phyloP scores from a whole-genome alignment of 2,888 invertebrate species.

The Philereme vetulata region DNA sequence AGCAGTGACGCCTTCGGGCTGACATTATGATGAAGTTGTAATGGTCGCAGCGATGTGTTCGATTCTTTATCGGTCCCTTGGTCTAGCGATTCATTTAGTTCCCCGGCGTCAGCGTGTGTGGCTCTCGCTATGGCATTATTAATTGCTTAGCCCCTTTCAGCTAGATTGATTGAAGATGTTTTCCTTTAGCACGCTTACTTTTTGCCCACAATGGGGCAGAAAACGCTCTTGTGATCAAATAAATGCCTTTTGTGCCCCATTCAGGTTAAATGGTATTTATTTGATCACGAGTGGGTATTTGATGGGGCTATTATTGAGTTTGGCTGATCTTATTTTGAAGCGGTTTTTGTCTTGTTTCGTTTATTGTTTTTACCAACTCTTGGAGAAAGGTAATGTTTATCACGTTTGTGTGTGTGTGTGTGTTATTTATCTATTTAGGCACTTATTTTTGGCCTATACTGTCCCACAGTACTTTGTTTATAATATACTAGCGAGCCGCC shows the following conservation, averaged over 20 bases:
- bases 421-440: too few relatives aligned
- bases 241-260: conserved; percentile 1
- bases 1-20: too few relatives aligned
- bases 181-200: conserved; percentile 7
- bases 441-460: too few relatives aligned
- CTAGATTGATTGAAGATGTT: conserved; percentile 33
- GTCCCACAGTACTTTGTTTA: too few relatives aligned
- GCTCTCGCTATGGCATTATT: conserved; percentile 35
- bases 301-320: conserved; percentile 7
- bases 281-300: conserved; percentile 14
- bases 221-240: not conserved
- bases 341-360: not conserved
- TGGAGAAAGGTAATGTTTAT: too few relatives aligned
- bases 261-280: conserved; percentile 19
- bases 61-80: not conserved
- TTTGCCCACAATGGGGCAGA: not conserved
- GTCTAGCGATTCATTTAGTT: conserved; percentile 24
- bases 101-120: conserved; percentile 26
- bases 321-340: conserved; percentile 9
- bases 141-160: conserved; percentile 35
- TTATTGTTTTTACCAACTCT: not conserved
- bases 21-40: too few relatives aligned
- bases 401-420: too few relatives aligned
- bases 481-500: too few relatives aligned
- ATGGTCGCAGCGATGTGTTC: too few relatives aligned